Percentiles rank a stretch among this genome's conserved stretches.
Conservation (phyloP, 64 coral and sea anemone genomes). For the Dendrophyllia cribrosa region DNA sequence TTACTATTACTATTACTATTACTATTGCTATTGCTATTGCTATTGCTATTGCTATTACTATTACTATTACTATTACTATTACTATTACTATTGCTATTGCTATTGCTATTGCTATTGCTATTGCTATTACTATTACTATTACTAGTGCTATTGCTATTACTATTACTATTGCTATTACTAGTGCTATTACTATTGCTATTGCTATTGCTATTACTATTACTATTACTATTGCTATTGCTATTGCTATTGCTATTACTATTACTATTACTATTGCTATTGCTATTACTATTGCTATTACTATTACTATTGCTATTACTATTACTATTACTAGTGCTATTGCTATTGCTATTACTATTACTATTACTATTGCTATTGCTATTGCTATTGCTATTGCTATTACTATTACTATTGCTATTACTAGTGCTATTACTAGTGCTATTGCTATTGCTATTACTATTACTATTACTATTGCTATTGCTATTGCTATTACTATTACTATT, state of each 20-base stretch:
- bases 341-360: background rate
- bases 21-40: background rate
- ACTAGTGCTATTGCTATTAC: background rate
- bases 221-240: background rate
- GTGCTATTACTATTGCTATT: background rate
- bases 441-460: background rate
- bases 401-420: conserved; percentile 16
- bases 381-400: background rate
- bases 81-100: background rate
- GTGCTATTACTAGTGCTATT: background rate
- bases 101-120: background rate
- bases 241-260: background rate
- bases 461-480: background rate
- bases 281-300: background rate
- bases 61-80: background rate
- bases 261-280: background rate
- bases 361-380: background rate
- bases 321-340: background rate
- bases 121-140: background rate
- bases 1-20: background rate
- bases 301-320: background rate
- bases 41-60: background rate
- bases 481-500: background rate
- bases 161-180: background rate
- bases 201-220: background rate